Conservation (phyloP, 2,797 vertebrate species). For the Clarias platycephalus region DNA sequence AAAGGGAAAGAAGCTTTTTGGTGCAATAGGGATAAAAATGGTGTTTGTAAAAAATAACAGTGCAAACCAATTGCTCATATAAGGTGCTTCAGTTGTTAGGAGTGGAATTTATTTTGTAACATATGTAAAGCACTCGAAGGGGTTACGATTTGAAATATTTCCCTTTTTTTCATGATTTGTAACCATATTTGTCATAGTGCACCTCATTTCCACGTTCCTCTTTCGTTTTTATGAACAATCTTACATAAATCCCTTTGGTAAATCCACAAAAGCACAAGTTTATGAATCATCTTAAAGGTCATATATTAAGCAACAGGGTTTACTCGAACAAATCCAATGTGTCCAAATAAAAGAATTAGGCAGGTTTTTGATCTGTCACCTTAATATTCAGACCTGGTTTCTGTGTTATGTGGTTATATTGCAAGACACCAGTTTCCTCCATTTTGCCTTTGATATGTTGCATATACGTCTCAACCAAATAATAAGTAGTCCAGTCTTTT, state of each 20-base stretch:
- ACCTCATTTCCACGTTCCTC: not conserved
- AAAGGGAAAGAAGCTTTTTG: not conserved
- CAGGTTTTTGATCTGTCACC: not conserved
- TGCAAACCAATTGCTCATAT: not conserved
- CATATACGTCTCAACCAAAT: constrained; percentile 6
- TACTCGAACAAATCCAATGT: constrained; percentile 2
- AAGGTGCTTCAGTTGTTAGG: not conserved
- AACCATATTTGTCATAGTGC: constrained; percentile 1
- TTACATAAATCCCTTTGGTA: constrained; percentile 26
- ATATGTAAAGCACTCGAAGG: not conserved
- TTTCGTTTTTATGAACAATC: not conserved
- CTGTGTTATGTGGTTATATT: constrained; percentile 38
- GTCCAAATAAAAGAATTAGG: not conserved
- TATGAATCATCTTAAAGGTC: not conserved
- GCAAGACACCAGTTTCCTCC: constrained; percentile 14
- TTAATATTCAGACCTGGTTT: constrained; percentile 14
- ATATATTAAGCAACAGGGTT: not conserved
- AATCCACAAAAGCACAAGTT: constrained; percentile 10
- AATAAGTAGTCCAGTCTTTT: not conserved
- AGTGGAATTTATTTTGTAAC: not conserved
- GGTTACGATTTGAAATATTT: not conserved
- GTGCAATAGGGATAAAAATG: not conserved
- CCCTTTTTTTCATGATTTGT: not conserved
- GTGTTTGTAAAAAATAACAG: not conserved
- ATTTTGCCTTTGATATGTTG: constrained; percentile 11